phyloP scores from a whole-genome alignment of 1,140 invertebrate genomes.

The Planococcus citri region DNA sequence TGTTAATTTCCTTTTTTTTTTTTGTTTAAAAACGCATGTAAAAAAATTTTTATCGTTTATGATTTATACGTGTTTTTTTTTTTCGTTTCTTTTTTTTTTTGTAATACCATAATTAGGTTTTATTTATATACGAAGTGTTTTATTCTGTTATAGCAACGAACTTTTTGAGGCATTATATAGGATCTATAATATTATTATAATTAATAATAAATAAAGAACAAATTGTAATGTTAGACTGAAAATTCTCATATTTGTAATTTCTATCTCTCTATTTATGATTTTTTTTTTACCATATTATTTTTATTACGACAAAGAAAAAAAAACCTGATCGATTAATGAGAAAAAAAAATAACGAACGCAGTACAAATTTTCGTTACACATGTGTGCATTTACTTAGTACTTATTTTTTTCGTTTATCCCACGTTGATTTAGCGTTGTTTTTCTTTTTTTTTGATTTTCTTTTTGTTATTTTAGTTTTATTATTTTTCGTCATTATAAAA shows the following conservation, averaged over 20 bases:
- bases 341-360: neutral
- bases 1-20: neutral
- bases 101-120: neutral
- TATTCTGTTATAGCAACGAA: neutral
- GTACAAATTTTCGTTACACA: slow-evolving; percentile 3
- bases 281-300: no score
- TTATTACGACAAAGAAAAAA: no score
- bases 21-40: neutral
- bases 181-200: no score
- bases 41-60: neutral
- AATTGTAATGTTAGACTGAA: neutral
- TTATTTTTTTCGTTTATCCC: neutral
- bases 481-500: neutral
- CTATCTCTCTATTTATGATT: no score
- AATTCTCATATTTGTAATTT: neutral
- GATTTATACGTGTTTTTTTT: neutral
- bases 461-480: neutral
- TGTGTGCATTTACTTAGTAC: neutral
- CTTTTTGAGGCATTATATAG: neutral
- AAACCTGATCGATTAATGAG: no score
- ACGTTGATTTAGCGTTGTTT: neutral
- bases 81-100: no score
- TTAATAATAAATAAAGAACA: no score
- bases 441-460: neutral
- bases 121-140: neutral